Conservation (phyloP, 2,888 invertebrate species). For the Homarus gammarus region DNA sequence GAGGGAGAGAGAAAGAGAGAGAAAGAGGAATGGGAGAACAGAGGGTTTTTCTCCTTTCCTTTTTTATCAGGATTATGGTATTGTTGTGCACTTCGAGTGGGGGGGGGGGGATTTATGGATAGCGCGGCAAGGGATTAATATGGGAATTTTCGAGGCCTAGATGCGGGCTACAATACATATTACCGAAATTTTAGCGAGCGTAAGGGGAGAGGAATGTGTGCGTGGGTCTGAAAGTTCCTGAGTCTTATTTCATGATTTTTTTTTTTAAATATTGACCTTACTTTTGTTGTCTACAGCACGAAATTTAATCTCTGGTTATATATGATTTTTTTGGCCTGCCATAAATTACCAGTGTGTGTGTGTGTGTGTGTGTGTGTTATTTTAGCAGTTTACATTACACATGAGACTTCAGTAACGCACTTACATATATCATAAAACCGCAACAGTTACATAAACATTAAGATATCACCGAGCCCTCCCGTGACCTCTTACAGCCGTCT, state of each 20-base stretch:
- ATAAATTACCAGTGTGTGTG: not conserved
- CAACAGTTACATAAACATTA: too few relatives aligned
- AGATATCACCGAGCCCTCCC: too few relatives aligned
- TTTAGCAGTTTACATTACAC: too few relatives aligned
- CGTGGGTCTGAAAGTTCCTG: not conserved
- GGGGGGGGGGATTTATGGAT: slow-evolving; percentile 1
- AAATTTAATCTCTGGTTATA: not conserved
- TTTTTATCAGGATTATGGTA: not conserved
- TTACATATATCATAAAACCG: too few relatives aligned
- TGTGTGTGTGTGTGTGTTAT: too few relatives aligned
- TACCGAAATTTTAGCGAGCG: not conserved
- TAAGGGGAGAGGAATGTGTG: not conserved
- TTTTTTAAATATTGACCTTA: too few relatives aligned
- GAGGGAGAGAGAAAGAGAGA: not conserved
- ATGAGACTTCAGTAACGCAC: too few relatives aligned
- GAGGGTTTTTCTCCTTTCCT: not conserved
- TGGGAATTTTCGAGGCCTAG: not conserved
- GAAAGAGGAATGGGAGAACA: not conserved
- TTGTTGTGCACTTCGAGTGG: not conserved
- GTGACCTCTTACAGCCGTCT: too few relatives aligned
- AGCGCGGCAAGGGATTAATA: not conserved
- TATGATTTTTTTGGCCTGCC: not conserved
- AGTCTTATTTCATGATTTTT: too few relatives aligned
- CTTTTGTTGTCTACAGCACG: not conserved
- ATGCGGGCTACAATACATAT: not conserved